Percentiles rank a stretch among this genome's conserved stretches.
phyloP scores from a whole-genome alignment of 1,140 invertebrate species.

The Achatina immaculata region DNA sequence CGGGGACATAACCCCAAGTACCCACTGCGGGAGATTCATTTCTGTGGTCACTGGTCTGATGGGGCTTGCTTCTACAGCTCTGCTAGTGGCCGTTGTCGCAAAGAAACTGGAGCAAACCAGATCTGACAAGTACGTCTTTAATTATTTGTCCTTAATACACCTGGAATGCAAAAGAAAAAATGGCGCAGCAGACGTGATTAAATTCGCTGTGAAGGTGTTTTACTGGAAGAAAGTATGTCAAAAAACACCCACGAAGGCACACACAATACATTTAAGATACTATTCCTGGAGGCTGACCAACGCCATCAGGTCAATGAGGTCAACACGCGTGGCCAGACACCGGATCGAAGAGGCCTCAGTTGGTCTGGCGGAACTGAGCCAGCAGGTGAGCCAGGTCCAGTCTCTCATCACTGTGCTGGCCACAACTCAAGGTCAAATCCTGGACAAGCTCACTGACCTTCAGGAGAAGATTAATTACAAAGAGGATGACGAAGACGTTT shows the following conservation, averaged over 20 bases:
- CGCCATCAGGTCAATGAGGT: slow-evolving; percentile 40
- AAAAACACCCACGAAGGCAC: slow-evolving; percentile 5
- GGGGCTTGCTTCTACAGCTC: slow-evolving; percentile 69
- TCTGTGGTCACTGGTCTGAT: slow-evolving; percentile 69
- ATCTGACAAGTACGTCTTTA: slow-evolving; percentile 70
- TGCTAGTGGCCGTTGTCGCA: slow-evolving; percentile 70
- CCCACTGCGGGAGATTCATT: slow-evolving; percentile 68
- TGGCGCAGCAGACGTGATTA: slow-evolving; percentile 69
- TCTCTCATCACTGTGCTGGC: slow-evolving; percentile 28
- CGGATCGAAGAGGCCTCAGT: slow-evolving; percentile 38
- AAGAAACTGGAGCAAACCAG: slow-evolving; percentile 68
- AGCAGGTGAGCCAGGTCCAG: slow-evolving; percentile 34
- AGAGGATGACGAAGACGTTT: not conserved
- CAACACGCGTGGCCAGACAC: slow-evolving; percentile 25
- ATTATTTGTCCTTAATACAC: slow-evolving; percentile 69
- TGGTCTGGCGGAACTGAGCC: slow-evolving; percentile 43
- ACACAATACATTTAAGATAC: slow-evolving; percentile 27
- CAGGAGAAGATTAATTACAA: slow-evolving; percentile 22
- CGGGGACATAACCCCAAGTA: slow-evolving; percentile 65
- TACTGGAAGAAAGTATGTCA: slow-evolving; percentile 42
- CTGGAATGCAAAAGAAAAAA: slow-evolving; percentile 66
- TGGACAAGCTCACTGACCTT: slow-evolving; percentile 30
- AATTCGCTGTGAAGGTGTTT: slow-evolving; percentile 56
- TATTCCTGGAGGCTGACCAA: slow-evolving; percentile 38
- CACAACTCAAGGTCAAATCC: slow-evolving; percentile 26